Conservation (phyloP, 2,797 vertebrate genomes). For the Tadarida brasiliensis region DNA sequence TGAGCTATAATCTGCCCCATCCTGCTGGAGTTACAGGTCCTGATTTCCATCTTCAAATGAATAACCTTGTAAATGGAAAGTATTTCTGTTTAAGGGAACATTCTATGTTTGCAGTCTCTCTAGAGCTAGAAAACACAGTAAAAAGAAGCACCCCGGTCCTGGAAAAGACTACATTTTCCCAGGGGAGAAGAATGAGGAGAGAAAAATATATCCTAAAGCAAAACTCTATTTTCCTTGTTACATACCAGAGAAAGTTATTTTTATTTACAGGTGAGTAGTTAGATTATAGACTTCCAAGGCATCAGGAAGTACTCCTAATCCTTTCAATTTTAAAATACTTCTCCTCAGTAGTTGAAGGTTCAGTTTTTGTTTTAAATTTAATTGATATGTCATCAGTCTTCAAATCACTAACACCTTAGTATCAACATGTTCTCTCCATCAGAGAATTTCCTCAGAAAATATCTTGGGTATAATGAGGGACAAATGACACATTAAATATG, state of each 20-base stretch:
- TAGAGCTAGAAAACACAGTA: not conserved
- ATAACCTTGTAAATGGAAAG: not conserved
- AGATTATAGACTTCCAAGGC: not conserved
- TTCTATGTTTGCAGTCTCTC: not conserved
- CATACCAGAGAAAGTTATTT: not conserved
- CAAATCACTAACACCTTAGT: not conserved
- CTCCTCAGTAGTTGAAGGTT: not conserved
- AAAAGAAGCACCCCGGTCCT: not conserved
- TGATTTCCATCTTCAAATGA: not conserved
- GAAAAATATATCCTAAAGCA: not conserved
- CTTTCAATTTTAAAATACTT: not conserved
- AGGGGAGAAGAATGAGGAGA: not conserved
- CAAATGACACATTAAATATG: slow-evolving; percentile 10
- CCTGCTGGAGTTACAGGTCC: not conserved
- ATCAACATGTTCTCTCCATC: not conserved
- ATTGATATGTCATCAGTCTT: not conserved
- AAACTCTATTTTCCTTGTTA: not conserved
- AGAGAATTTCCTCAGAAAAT: slow-evolving; percentile 19
- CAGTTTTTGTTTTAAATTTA: not conserved
- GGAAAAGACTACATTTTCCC: not conserved
- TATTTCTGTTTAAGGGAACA: not conserved
- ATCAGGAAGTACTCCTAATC: not conserved
- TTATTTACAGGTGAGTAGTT: not conserved
- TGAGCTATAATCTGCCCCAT: not conserved
- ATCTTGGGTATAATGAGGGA: not conserved